Percentiles rank a stretch among this genome's conserved stretches.
Conservation (phyloP, 92 coral and sea anemone genomes). For the Actinernus sp. region DNA sequence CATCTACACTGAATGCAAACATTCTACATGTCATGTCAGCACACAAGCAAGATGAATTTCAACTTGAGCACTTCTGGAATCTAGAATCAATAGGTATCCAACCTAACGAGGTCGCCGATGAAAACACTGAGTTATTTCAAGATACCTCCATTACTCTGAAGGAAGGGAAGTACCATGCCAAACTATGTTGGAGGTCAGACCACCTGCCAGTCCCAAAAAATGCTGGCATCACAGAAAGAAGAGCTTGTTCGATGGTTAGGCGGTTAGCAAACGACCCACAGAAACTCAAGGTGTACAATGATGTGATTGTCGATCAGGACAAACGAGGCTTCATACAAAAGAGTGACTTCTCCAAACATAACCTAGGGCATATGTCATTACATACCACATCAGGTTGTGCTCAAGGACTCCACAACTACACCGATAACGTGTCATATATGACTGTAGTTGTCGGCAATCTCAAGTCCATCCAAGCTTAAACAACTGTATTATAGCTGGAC, state of each 20-base stretch:
- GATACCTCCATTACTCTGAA: slow-evolving; percentile 12
- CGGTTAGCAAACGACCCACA: slow-evolving; percentile 1
- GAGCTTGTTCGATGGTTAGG: slow-evolving; percentile 17
- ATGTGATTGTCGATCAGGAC: slow-evolving; percentile 32
- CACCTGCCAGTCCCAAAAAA: slow-evolving; percentile 17
- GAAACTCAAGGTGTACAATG: neutral
- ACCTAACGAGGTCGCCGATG: slow-evolving; percentile 11
- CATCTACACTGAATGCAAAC: neutral
- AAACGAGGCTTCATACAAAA: slow-evolving; percentile 63
- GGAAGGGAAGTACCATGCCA: slow-evolving; percentile 8
- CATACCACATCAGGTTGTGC: slow-evolving; percentile 62
- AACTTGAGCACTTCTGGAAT: slow-evolving; percentile 29
- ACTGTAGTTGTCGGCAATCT: slow-evolving; percentile 31
- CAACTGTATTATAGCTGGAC: slow-evolving; percentile 32
- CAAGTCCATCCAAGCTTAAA: slow-evolving; percentile 52
- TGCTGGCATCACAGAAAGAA: slow-evolving; percentile 5
- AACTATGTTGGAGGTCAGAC: slow-evolving; percentile 17
- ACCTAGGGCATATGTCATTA: slow-evolving; percentile 12
- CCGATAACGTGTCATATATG: slow-evolving; percentile 53
- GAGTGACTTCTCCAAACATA: slow-evolving; percentile 20
- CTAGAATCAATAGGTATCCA: slow-evolving; percentile 33
- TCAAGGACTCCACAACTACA: slow-evolving; percentile 46
- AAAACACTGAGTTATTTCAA: slow-evolving; percentile 15
- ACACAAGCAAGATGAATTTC: slow-evolving; percentile 7
- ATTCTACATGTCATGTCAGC: slow-evolving; percentile 11